These are phyloP conservation scores for Prenolepis imparis DNA, from an alignment of 2,888 invertebrate genomes.

Conservation along the genomic window DNA sequence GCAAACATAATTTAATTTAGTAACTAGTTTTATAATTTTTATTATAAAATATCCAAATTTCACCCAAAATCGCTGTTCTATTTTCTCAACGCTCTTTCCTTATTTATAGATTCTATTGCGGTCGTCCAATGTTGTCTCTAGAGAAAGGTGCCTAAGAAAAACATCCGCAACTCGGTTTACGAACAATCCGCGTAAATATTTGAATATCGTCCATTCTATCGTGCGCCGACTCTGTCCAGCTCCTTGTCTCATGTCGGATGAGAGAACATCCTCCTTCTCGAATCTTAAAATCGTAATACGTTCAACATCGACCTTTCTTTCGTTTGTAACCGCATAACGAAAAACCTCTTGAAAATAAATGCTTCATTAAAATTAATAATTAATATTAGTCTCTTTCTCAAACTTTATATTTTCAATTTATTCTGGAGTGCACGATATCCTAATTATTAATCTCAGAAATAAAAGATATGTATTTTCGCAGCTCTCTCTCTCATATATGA, in stretches of 20 bases:
- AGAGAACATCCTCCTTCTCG: slow-evolving; percentile 64
- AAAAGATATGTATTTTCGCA: background rate
- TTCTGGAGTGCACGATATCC: background rate
- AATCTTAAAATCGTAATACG: slow-evolving; percentile 72
- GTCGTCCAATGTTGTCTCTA: slow-evolving; percentile 27
- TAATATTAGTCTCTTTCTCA: slow-evolving; percentile 8
- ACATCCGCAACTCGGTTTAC: slow-evolving; percentile 55
- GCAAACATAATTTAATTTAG: background rate
- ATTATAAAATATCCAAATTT: background rate
- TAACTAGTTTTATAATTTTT: background rate
- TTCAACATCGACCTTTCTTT: slow-evolving; percentile 29
- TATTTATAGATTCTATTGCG: slow-evolving; percentile 29
- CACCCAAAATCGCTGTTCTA: background rate
- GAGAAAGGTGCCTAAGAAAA: slow-evolving; percentile 38
- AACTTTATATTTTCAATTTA: background rate
- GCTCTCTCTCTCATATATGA: too few relatives aligned
- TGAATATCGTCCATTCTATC: slow-evolving; percentile 64
- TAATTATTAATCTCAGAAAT: slow-evolving; percentile 2
- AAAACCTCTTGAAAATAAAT: background rate
- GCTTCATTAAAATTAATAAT: background rate
- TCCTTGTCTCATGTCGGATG: slow-evolving; percentile 60
- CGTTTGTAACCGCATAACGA: slow-evolving; percentile 11
- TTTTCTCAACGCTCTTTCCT: slow-evolving; percentile 1
- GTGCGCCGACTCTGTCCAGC: slow-evolving; percentile 34
- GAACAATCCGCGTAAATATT: slow-evolving; percentile 68